Conservation (phyloP, 2,113 vertebrate species). For the Ciconia stormi region DNA sequence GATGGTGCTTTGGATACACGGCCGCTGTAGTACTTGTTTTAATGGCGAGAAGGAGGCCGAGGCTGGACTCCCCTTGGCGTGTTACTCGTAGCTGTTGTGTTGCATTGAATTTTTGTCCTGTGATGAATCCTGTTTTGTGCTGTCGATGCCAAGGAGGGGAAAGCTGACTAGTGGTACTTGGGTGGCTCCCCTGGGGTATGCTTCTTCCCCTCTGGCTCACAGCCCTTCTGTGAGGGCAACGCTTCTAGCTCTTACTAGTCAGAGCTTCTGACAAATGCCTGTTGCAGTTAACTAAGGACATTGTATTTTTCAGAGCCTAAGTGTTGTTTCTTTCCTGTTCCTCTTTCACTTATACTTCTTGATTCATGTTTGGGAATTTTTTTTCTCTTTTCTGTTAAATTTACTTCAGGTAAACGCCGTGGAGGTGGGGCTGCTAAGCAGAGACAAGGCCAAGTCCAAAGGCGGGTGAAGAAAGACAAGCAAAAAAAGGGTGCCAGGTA, state of each 20-base stretch:
- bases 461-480: background rate
- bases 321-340: background rate
- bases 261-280: background rate
- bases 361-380: background rate
- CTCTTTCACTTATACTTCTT: background rate
- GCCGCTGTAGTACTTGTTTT: accelerated
- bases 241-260: background rate
- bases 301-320: background rate
- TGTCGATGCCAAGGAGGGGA: background rate
- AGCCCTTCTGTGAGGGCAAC: background rate
- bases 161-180: too few relatives aligned
- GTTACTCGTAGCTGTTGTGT: accelerated
- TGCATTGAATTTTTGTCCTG: accelerated
- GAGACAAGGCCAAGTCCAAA: background rate
- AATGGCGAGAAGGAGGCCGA: accelerated
- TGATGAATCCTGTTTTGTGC: background rate
- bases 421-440: background rate
- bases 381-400: background rate
- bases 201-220: background rate
- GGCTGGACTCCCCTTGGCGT: accelerated
- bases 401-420: background rate
- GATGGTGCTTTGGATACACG: accelerated
- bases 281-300: background rate
- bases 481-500: background rate
- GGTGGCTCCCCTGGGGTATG: accelerated